These are phyloP conservation scores for Sarcophilus harrisii DNA, from an alignment of 2,797 vertebrate genomes.

Conservation along the genomic window DNA sequence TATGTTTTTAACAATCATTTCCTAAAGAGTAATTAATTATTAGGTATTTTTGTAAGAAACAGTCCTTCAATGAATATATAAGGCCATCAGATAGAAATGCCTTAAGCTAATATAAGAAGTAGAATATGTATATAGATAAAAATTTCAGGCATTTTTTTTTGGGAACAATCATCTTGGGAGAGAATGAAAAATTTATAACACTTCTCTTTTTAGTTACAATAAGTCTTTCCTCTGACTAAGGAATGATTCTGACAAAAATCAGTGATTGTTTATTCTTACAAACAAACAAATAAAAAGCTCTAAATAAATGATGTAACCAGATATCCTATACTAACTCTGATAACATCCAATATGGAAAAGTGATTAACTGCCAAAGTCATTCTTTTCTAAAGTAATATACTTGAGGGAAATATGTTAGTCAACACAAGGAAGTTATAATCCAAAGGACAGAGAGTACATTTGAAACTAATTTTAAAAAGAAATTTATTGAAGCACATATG, in stretches of 20 bases:
- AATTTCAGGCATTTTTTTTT: conserved; percentile 25
- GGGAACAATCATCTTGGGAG: background rate
- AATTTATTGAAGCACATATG: background rate
- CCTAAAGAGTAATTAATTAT: background rate
- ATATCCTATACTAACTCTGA: background rate
- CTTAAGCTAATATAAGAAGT: background rate
- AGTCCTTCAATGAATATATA: background rate
- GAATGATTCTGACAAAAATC: background rate
- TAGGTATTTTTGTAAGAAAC: background rate
- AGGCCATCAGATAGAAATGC: background rate
- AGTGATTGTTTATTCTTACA: conserved; percentile 24
- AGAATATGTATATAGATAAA: background rate
- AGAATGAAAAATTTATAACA: background rate
- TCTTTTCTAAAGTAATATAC: background rate
- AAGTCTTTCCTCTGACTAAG: background rate
- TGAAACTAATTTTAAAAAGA: conserved; percentile 21
- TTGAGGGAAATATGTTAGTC: background rate
- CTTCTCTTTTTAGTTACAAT: background rate
- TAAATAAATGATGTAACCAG: background rate
- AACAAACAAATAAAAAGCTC: background rate
- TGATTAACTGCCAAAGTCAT: background rate
- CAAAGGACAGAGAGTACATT: background rate
- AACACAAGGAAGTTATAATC: background rate
- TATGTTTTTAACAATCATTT: background rate
- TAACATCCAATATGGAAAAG: background rate